These are phyloP conservation scores for Pluvialis apricaria DNA, from an alignment of 2,113 vertebrate species.

Conservation along the genomic window DNA sequence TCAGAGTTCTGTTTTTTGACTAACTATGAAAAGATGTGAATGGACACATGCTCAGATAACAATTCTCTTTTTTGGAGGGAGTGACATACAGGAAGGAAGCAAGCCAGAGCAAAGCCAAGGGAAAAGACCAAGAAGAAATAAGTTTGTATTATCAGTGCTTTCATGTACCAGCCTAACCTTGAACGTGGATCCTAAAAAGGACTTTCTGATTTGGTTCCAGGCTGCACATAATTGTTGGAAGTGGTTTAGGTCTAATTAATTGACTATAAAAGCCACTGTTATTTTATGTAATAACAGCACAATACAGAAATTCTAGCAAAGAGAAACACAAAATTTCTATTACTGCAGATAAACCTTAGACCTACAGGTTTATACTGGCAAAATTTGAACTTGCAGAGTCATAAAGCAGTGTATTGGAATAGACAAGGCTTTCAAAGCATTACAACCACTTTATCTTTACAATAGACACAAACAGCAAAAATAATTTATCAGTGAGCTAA, in stretches of 20 bases:
- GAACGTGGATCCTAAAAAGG: background rate
- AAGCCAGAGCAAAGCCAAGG: background rate
- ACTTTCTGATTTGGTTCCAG: background rate
- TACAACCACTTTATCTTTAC: background rate
- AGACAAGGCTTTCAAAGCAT: background rate
- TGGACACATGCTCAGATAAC: background rate
- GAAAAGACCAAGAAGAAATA: background rate
- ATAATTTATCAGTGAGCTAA: background rate
- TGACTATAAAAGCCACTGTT: background rate
- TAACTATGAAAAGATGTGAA: background rate
- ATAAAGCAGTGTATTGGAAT: background rate
- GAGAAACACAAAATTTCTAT: background rate
- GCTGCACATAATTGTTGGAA: background rate
- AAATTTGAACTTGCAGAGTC: background rate
- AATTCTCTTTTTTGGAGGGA: background rate
- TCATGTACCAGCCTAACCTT: background rate
- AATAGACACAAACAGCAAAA: background rate
- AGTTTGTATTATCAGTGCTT: background rate
- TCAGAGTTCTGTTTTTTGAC: background rate
- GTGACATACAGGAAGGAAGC: background rate
- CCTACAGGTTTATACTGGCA: background rate
- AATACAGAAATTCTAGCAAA: background rate
- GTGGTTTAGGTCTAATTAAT: background rate
- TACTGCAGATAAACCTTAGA: background rate
- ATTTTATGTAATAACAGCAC: background rate